Conservation (phyloP, 2,888 invertebrate species). For the Aphelenchoides bicaudatus region DNA sequence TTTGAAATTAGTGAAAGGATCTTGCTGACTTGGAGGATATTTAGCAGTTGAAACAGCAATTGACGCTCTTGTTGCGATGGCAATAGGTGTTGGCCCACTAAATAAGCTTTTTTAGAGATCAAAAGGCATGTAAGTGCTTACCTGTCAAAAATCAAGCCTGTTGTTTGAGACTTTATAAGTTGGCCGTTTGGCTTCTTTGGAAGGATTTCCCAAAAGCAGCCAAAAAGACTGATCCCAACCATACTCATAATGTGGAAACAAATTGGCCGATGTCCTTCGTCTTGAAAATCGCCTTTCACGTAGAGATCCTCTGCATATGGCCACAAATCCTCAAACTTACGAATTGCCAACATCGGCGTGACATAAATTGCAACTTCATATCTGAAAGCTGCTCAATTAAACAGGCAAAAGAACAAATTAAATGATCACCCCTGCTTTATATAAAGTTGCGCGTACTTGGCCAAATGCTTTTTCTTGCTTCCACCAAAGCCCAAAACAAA, state of each 20-base stretch:
- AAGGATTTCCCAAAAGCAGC: conserved; percentile 1
- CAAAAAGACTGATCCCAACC: not conserved
- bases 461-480: not conserved
- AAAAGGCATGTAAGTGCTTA: too few relatives aligned
- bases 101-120: too few relatives aligned
- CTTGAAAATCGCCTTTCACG: not conserved
- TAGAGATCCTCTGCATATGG: conserved; percentile 4
- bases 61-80: not conserved
- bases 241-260: not conserved
- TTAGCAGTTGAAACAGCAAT: not conserved
- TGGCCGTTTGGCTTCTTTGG: not conserved
- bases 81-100: not conserved
- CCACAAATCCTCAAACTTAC: not conserved
- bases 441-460: conserved; percentile 3
- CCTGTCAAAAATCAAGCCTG: conserved; percentile 1
- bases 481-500: not conserved
- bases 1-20: not conserved
- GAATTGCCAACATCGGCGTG: conserved; percentile 1
- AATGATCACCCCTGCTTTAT: too few relatives aligned
- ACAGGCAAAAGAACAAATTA: too few relatives aligned
- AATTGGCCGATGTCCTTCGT: not conserved
- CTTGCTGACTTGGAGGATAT: not conserved
- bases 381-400: too few relatives aligned
- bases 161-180: not conserved
- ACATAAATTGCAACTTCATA: not conserved